These are phyloP conservation scores for Willisornis vidua DNA, from an alignment of 2,113 vertebrate species.

Conservation along the genomic window DNA sequence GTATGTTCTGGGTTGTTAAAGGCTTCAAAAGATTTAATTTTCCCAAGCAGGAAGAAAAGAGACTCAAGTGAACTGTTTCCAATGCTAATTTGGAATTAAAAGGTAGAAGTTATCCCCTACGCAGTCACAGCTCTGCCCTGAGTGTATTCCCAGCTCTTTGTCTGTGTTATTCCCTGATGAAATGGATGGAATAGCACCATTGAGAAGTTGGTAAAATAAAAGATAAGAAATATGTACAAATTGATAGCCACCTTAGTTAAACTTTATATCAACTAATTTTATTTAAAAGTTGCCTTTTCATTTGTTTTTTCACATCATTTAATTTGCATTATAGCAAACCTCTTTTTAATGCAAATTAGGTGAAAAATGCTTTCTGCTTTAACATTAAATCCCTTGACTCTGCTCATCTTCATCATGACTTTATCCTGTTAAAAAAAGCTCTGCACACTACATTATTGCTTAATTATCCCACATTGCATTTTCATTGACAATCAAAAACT, in stretches of 20 bases:
- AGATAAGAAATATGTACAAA: not conserved
- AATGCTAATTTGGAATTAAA: not conserved
- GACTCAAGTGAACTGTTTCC: not conserved
- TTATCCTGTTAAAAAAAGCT: conserved; percentile 8
- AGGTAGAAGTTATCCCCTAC: not conserved
- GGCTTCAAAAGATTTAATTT: not conserved
- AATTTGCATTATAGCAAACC: conserved; percentile 22
- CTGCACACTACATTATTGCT: conserved; percentile 12
- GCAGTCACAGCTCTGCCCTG: not conserved
- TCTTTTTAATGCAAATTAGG: conserved; percentile 49
- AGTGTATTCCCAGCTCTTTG: not conserved
- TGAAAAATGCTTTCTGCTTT: conserved; percentile 51
- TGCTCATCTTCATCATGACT: conserved; percentile 19
- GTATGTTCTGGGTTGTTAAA: not conserved
- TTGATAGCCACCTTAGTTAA: not conserved
- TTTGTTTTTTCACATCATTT: conserved; percentile 53
- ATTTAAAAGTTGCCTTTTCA: conserved; percentile 44
- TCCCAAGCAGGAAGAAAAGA: not conserved
- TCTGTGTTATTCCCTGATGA: not conserved
- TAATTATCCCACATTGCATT: conserved; percentile 21
- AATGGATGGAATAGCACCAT: not conserved
- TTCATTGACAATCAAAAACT: conserved; percentile 34
- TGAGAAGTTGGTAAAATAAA: not conserved
- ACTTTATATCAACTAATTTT: conserved; percentile 25
- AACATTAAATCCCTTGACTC: conserved; percentile 24